Conservation (phyloP, 2,113 vertebrate species). For the Microcebus jonahi region DNA sequence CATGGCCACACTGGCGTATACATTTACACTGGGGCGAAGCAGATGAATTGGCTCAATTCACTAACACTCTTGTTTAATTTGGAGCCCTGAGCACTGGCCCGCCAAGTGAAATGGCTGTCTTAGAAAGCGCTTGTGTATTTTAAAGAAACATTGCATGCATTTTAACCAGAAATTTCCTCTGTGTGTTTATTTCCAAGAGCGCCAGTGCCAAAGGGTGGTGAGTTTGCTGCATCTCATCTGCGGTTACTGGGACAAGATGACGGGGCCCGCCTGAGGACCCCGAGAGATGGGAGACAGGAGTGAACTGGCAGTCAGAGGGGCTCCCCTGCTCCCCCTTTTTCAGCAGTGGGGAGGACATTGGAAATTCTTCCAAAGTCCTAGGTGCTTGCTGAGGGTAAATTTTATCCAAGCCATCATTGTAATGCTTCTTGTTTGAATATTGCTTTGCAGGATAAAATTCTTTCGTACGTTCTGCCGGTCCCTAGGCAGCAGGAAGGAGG, state of each 20-base stretch:
- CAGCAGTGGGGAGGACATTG: background rate
- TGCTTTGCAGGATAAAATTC: conserved; percentile 1
- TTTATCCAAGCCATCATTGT: background rate
- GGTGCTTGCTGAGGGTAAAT: background rate
- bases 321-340: background rate
- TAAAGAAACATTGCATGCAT: conserved; percentile 72
- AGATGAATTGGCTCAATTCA: conserved; percentile 76
- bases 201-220: conserved; percentile 1
- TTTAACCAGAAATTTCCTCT: conserved; percentile 74
- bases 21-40: conserved; percentile 36
- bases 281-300: background rate
- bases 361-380: background rate
- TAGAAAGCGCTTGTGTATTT: conserved; percentile 76
- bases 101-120: conserved; percentile 69
- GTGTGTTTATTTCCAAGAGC: conserved; percentile 70
- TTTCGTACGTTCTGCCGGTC: background rate
- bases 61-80: conserved; percentile 75
- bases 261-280: background rate
- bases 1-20: background rate
- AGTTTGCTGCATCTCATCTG: conserved; percentile 40
- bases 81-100: conserved; percentile 45
- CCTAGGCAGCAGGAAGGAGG: background rate
- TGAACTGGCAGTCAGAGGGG: background rate
- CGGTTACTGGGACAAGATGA: background rate
- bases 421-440: background rate